Evolutionary conservation across 2,888 invertebrate genomes (phyloP).

Genomic region (Eudasyphora cyanicolor): DNA sequence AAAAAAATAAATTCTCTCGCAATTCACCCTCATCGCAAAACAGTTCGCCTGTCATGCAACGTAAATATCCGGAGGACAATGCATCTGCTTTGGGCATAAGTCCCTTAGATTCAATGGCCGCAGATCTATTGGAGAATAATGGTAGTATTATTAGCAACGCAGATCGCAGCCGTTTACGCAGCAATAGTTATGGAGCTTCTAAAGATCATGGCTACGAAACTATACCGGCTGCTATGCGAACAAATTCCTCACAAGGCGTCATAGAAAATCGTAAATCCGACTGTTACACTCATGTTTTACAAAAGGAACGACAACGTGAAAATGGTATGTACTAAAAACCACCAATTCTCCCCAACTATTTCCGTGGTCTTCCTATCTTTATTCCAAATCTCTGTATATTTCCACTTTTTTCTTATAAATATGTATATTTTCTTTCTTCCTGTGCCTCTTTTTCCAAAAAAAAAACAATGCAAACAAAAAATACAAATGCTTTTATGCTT

Average conservation of each 20-base stretch:
- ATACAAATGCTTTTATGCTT: slow-evolving; percentile 59
- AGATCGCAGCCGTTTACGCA: slow-evolving; percentile 79
- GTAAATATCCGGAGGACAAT: slow-evolving; percentile 71
- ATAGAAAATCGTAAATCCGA: slow-evolving; percentile 79
- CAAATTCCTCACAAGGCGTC: slow-evolving; percentile 66
- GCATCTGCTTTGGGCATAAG: slow-evolving; percentile 69
- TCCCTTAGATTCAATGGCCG: slow-evolving; percentile 73
- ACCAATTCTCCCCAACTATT: slow-evolving; percentile 1
- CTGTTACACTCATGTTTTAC: slow-evolving; percentile 77
- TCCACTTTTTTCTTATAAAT: slow-evolving; percentile 49
- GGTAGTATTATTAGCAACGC: slow-evolving; percentile 61
- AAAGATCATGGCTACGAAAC: slow-evolving; percentile 86
- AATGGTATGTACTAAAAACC: slow-evolving; percentile 68
- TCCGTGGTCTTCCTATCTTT: slow-evolving; percentile 35
- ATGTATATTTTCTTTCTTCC: slow-evolving; percentile 66
- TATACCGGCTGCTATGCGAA: slow-evolving; percentile 76
- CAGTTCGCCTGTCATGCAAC: slow-evolving; percentile 75
- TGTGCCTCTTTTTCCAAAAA: slow-evolving; percentile 39
- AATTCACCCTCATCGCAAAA: slow-evolving; percentile 77
- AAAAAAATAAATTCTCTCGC: slow-evolving; percentile 78
- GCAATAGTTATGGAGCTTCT: slow-evolving; percentile 79
- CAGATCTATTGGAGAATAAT: slow-evolving; percentile 70
- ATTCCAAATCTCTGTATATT: slow-evolving; percentile 60
- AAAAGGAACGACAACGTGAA: slow-evolving; percentile 77
- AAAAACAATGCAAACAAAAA: slow-evolving; percentile 40